These are phyloP conservation scores for Champsocephalus gunnari DNA, from an alignment of 2,797 vertebrate species.

Conservation along the genomic window DNA sequence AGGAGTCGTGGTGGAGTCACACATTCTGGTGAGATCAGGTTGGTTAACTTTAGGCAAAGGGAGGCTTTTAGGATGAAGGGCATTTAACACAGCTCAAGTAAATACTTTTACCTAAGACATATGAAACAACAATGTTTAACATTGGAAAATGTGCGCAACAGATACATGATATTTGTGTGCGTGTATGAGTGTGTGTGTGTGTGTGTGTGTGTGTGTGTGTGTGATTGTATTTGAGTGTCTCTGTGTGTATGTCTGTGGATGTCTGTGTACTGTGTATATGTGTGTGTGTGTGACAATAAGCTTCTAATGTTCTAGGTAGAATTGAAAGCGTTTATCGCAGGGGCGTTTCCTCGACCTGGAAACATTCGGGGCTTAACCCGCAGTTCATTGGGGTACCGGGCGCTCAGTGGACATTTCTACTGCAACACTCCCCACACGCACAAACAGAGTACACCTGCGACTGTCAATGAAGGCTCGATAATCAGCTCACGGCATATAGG, in stretches of 20 bases:
- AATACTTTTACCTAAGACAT: neutral
- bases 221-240: neutral
- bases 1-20: too few relatives aligned
- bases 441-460: too few relatives aligned
- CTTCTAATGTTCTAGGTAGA: neutral
- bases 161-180: neutral
- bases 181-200: neutral
- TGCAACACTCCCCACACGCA: too few relatives aligned
- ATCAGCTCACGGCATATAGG: too few relatives aligned
- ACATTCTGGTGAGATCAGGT: too few relatives aligned
- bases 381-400: too few relatives aligned
- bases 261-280: neutral
- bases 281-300: conserved; percentile 6
- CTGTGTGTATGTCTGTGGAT: neutral
- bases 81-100: neutral
- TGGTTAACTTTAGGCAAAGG: neutral
- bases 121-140: neutral
- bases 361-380: too few relatives aligned
- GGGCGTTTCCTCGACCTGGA: too few relatives aligned
- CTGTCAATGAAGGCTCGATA: too few relatives aligned
- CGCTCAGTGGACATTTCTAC: too few relatives aligned
- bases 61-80: neutral
- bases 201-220: neutral
- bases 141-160: neutral
- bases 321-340: neutral